Base-by-base conservation (phyloP, 2,113 vertebrate species). In the Scomber colias region DNA sequence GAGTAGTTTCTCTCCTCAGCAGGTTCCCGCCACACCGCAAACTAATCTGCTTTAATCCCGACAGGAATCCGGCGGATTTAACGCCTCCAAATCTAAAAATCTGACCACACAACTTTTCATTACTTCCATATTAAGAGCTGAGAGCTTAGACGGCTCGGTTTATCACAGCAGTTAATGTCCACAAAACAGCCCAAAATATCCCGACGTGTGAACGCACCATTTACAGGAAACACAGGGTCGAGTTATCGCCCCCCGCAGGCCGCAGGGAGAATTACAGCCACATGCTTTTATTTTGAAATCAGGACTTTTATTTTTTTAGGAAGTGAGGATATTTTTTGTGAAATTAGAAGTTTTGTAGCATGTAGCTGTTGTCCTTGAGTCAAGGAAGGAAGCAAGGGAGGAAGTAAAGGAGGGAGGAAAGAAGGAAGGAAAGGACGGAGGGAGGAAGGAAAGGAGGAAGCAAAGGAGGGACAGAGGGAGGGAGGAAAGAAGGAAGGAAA, bases 31-130 rank as follows among this genome's bases (percentile, higher is more conserved):
- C 24, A 0, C 44, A 69, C 56, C 64, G 53, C 59, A 65, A 61
- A 50, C 40, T 85, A 85, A 90, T 85, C 85, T 53, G 59, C 35
- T 85, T 86, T 86, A 90, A 86, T 87, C 77, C 85, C 83, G 74
- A 79, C 77, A 83, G 82, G 82, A 90, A 90, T 90, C 87, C 84
- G 74, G 35, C 31, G 11, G 74, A 77, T 40, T 9, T 40, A 62
- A 80, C 71, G 30, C 46, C 82, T 71, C 50, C 10, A 60, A 54
- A 59, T 30, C 75, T 70, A 3, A 70, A 83, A 81, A 40, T 80
- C 76, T 75, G 71, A 77, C 45, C 82, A 64, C 16, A 61, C 55
- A 65, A 46, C 71, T 82, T 87, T 85, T 89, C 87, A 87, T 85
- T 87, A 89, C 76, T 87, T 89, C 84, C 81, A 86, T 75, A 83